These are phyloP conservation scores for Armadillidium nasatum DNA, from an alignment of 1,140 invertebrate genomes.

Conservation along the genomic window DNA sequence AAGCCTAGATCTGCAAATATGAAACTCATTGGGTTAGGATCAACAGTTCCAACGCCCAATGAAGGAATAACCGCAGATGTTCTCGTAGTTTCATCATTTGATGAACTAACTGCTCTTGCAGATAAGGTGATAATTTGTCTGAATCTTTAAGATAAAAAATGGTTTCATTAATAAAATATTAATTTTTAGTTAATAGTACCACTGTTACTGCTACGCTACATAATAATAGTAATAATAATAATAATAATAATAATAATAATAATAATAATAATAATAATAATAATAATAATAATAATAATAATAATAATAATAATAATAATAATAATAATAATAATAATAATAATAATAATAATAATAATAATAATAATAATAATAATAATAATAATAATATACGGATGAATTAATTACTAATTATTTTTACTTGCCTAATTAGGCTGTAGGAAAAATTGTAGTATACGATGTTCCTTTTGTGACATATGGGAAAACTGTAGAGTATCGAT, in stretches of 20 bases:
- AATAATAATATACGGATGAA: neutral
- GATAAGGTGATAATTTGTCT: constrained; percentile 28
- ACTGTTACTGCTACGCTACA: no score
- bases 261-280: neutral
- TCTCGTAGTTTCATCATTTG: constrained; percentile 52
- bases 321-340: neutral
- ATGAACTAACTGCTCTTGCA: constrained; percentile 49
- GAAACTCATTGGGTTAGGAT: constrained; percentile 50
- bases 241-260: neutral
- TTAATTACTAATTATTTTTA: neutral
- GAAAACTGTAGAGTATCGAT: constrained; percentile 67
- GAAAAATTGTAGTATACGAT: constrained; percentile 33
- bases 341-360: neutral
- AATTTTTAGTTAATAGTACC: neutral
- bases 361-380: neutral
- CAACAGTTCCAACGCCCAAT: constrained; percentile 49
- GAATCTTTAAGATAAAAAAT: neutral
- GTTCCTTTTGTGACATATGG: constrained; percentile 53
- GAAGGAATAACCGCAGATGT: constrained; percentile 50
- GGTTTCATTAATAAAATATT: neutral
- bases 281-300: neutral
- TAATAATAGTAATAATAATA: neutral
- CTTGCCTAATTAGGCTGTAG: constrained; percentile 16
- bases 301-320: neutral
- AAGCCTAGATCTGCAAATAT: constrained; percentile 48